Percentiles rank a stretch among this genome's conserved stretches.
Evolutionary conservation across 1,140 invertebrate genomes (phyloP).

Genomic region (Brachionus rotundiformis): DNA sequence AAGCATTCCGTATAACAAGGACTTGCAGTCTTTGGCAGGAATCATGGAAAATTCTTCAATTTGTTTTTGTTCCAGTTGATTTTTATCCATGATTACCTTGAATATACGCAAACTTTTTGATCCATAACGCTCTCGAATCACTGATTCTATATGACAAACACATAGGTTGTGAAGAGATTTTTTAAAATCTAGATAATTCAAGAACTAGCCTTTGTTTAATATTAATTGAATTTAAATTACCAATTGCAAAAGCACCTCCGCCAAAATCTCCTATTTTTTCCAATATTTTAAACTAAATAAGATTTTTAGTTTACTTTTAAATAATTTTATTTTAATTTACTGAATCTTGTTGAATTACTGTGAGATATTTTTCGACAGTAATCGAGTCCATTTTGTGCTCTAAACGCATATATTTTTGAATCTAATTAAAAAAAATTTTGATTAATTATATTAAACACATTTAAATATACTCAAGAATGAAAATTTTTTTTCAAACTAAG

Average conservation of each 20-base stretch:
- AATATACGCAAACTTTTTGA: conserved; percentile 48
- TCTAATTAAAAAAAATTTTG: background rate
- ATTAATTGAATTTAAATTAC: background rate
- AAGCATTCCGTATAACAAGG: conserved; percentile 33
- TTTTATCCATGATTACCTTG: conserved; percentile 44
- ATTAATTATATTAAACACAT: too few species aligned
- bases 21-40: conserved; percentile 38
- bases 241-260: conserved; percentile 28
- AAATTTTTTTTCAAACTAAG: too few species aligned
- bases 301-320: too few species aligned
- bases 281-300: conserved; percentile 45
- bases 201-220: too few species aligned
- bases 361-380: conserved; percentile 38
- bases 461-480: too few species aligned
- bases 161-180: conserved; percentile 37
- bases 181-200: conserved; percentile 16
- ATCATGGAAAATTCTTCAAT: conserved; percentile 52
- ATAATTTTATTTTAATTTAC: conserved; percentile 9
- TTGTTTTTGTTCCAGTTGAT: conserved; percentile 44
- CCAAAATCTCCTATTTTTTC: conserved; percentile 47
- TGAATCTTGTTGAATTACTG: conserved; percentile 22
- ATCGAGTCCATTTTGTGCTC: conserved; percentile 29
- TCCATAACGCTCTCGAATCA: conserved; percentile 31
- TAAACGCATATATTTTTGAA: conserved; percentile 35
- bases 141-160: conserved; percentile 14